Conservation (phyloP, 2,797 vertebrate species). For the Ambastaia sidthimunki region DNA sequence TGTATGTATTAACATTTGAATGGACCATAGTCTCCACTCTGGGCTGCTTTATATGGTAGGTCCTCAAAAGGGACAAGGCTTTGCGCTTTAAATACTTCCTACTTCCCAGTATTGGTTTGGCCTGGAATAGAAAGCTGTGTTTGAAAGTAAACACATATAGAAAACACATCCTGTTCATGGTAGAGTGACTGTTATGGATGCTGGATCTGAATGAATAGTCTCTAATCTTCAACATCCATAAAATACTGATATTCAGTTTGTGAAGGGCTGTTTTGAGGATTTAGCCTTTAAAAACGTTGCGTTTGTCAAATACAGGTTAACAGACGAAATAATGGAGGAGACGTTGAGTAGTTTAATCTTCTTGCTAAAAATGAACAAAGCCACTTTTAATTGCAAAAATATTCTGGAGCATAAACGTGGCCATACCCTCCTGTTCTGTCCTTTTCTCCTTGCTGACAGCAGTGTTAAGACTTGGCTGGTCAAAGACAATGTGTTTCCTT, state of each 20-base stretch:
- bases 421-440: neutral
- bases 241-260: constrained; percentile 30
- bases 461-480: constrained; percentile 33
- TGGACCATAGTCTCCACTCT: constrained; percentile 81
- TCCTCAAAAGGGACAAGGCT: constrained; percentile 82
- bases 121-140: constrained; percentile 47
- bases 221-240: constrained; percentile 39
- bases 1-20: constrained; percentile 95
- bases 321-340: neutral
- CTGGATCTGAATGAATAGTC: neutral
- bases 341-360: neutral
- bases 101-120: constrained; percentile 70
- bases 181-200: constrained; percentile 26
- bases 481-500: constrained; percentile 49
- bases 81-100: constrained; percentile 87
- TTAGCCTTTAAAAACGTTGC: constrained; percentile 15
- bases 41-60: constrained; percentile 84
- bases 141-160: constrained; percentile 51
- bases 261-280: constrained; percentile 12
- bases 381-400: constrained; percentile 15
- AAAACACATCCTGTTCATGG: constrained; percentile 35
- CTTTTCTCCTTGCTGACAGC: constrained; percentile 25
- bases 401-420: constrained; percentile 15
- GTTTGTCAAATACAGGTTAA: too few relatives aligned
- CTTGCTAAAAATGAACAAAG: constrained; percentile 6